phyloP scores from a whole-genome alignment of 92 coral and sea anemone genomes.

The Porites rus region DNA sequence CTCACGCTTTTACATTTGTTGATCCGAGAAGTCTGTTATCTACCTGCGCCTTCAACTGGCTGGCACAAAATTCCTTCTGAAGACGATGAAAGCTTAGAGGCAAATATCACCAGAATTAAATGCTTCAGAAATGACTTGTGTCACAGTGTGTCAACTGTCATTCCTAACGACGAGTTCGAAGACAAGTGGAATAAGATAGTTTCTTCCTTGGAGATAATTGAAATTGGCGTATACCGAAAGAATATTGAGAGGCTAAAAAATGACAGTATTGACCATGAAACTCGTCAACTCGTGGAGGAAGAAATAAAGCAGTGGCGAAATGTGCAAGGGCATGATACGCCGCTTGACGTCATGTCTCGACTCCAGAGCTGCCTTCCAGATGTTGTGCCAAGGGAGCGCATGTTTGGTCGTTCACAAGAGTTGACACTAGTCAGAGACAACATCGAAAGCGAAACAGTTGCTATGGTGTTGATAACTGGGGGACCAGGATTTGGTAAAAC shows the following conservation, averaged over 20 bases:
- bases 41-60: conserved; percentile 43
- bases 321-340: background rate
- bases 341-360: background rate
- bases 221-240: conserved; percentile 7
- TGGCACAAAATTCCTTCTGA: conserved; percentile 68
- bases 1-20: conserved; percentile 61
- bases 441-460: background rate
- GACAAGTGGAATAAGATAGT: conserved; percentile 33
- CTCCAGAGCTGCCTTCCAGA: conserved; percentile 34
- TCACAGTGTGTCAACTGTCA: conserved; percentile 35
- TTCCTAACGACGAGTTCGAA: conserved; percentile 40
- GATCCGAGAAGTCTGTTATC: conserved; percentile 39
- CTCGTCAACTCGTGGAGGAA: background rate
- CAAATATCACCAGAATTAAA: conserved; percentile 61
- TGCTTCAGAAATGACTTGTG: conserved; percentile 55
- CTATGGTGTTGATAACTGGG: conserved; percentile 51
- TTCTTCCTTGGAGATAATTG: conserved; percentile 36
- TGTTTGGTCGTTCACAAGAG: conserved; percentile 45
- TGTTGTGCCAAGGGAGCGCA: background rate
- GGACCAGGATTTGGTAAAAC: conserved; percentile 65
- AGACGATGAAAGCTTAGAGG: conserved; percentile 48
- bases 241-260: conserved; percentile 48
- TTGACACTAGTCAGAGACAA: background rate
- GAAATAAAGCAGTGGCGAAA: background rate
- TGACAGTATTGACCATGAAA: conserved; percentile 40